These are phyloP conservation scores for Dasyprocta punctata DNA, from an alignment of 2,113 vertebrate genomes.

Conservation along the genomic window DNA sequence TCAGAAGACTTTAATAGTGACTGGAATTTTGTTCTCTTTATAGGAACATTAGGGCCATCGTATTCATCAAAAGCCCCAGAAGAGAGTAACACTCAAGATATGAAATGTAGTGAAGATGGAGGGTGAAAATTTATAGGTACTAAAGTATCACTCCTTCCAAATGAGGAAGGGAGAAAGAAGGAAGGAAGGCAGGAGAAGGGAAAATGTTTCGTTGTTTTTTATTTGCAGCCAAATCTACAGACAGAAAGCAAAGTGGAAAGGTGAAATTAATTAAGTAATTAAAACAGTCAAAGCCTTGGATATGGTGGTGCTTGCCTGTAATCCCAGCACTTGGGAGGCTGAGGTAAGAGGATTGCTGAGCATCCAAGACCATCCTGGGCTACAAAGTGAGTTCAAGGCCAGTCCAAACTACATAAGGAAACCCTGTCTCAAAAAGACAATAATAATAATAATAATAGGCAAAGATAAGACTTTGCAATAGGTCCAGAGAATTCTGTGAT, in stretches of 20 bases:
- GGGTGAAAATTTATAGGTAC: neutral
- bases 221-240: neutral
- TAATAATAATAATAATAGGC: neutral
- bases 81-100: neutral
- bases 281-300: neutral
- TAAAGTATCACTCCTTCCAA: neutral
- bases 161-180: neutral
- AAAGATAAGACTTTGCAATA: neutral
- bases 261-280: neutral
- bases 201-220: neutral
- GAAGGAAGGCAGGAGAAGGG: too few relatives aligned
- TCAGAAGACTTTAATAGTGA: conserved; percentile 53
- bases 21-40: conserved; percentile 73
- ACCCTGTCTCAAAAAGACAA: neutral
- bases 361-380: neutral
- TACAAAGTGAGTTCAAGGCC: neutral
- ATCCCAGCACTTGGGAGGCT: neutral
- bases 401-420: too few relatives aligned
- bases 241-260: neutral
- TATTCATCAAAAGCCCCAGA: conserved; percentile 26
- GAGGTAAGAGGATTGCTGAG: neutral
- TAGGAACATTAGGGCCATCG: conserved; percentile 61
- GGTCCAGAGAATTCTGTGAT: neutral
- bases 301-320: neutral
- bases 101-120: neutral